Conservation (phyloP, 2,113 vertebrate genomes). For the Sinosuthora webbiana region DNA sequence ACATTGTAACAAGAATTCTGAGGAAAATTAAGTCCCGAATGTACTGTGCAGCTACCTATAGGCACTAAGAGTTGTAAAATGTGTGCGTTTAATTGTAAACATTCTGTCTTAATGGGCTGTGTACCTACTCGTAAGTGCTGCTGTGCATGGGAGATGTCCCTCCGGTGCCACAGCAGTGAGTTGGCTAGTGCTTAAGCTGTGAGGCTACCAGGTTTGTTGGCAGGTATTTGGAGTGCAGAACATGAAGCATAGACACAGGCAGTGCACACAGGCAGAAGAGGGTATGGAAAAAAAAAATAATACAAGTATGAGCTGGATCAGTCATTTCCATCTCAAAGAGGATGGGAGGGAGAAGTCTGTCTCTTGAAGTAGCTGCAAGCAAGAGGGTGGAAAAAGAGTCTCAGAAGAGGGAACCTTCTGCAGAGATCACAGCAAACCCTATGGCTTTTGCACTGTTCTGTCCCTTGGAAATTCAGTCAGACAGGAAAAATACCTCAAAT, state of each 20-base stretch:
- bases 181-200: background rate
- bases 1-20: background rate
- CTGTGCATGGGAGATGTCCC: background rate
- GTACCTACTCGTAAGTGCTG: background rate
- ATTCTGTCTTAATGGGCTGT: background rate
- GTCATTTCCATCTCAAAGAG: slow-evolving; percentile 53
- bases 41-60: too few relatives aligned
- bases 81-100: background rate
- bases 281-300: background rate
- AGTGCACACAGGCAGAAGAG: background rate
- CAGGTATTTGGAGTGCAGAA: background rate
- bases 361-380: slow-evolving; percentile 47
- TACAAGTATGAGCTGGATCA: background rate
- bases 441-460: background rate
- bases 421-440: slow-evolving; percentile 47
- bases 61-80: background rate
- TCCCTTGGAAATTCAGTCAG: slow-evolving; percentile 30
- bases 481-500: background rate
- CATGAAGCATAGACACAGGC: background rate
- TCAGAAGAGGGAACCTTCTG: slow-evolving; percentile 43
- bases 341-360: slow-evolving; percentile 6
- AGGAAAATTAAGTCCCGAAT: background rate
- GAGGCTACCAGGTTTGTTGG: background rate
- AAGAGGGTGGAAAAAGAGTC: slow-evolving; percentile 16
- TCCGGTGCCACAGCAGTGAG: background rate